Conservation (phyloP, 2,797 vertebrate genomes). For the Enteromius anoplus region DNA sequence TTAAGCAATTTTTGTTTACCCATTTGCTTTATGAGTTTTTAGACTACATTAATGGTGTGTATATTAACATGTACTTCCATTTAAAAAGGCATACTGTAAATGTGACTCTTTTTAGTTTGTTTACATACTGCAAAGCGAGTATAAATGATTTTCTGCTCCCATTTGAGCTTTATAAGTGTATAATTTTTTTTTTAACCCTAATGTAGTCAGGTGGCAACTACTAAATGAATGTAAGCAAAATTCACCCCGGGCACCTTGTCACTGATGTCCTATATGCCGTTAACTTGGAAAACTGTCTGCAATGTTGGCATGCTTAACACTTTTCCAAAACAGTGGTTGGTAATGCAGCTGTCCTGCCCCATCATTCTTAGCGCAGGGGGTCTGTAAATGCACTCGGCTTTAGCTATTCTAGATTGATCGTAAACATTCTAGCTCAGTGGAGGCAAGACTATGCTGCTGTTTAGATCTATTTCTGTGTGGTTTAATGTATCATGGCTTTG, state of each 20-base stretch:
- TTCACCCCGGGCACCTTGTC: neutral
- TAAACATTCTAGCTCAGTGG: slow-evolving; percentile 15
- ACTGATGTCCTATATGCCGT: slow-evolving; percentile 20
- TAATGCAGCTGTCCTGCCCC: slow-evolving; percentile 39
- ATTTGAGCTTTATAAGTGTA: neutral
- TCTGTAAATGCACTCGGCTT: slow-evolving; percentile 8
- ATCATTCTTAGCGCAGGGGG: slow-evolving; percentile 29
- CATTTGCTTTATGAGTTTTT: neutral
- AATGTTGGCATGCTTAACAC: slow-evolving; percentile 40
- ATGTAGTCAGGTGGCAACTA: neutral
- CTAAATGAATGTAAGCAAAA: neutral
- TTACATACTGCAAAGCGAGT: neutral
- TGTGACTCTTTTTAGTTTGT: neutral
- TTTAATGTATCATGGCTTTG: neutral
- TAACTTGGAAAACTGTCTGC: slow-evolving; percentile 37
- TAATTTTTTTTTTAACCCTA: neutral
- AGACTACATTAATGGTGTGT: too few species aligned
- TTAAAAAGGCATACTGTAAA: neutral
- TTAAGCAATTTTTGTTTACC: neutral
- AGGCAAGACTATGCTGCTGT: neutral
- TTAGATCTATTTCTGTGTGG: slow-evolving; percentile 30
- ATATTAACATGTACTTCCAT: neutral
- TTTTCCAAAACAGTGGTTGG: slow-evolving; percentile 53
- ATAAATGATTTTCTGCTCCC: neutral
- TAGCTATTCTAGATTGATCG: slow-evolving; percentile 25